These are phyloP conservation scores for Sparidentex hasta DNA, from an alignment of 2,797 vertebrate genomes.

Conservation along the genomic window DNA sequence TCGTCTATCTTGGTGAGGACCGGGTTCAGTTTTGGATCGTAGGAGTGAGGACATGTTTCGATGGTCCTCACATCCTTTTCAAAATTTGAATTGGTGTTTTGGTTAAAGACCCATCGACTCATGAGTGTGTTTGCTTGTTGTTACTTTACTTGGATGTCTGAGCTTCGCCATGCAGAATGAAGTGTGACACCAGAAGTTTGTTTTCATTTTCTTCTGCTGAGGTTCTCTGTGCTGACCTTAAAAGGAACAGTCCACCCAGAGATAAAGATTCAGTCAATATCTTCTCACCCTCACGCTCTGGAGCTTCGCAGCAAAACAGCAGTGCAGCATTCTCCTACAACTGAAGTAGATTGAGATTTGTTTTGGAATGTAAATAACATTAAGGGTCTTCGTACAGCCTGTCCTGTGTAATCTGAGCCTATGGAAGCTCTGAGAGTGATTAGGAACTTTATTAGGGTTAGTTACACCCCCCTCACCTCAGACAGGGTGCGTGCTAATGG, in stretches of 20 bases:
- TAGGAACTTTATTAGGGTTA: too few species aligned
- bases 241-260: background rate
- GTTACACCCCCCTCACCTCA: too few species aligned
- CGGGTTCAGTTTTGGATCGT: background rate
- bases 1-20: conserved; percentile 48
- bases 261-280: too few species aligned
- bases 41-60: background rate
- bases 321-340: too few species aligned
- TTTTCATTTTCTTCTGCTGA: background rate
- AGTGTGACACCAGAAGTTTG: background rate
- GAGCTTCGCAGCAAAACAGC: too few species aligned
- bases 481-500: too few species aligned
- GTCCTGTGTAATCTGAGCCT: too few species aligned
- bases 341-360: too few species aligned
- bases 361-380: too few species aligned
- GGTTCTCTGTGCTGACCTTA: background rate
- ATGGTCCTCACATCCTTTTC: background rate
- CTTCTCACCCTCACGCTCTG: too few species aligned
- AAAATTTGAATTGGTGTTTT: background rate
- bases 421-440: too few species aligned
- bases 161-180: conserved; percentile 7
- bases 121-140: background rate
- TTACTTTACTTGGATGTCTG: background rate
- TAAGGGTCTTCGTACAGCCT: too few species aligned
- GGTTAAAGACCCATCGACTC: background rate